Evolutionary conservation across 2,888 invertebrate genomes (phyloP), one percentile per base, ranked within the genome.

Genomic region (Aricia artaxerxes): DNA sequence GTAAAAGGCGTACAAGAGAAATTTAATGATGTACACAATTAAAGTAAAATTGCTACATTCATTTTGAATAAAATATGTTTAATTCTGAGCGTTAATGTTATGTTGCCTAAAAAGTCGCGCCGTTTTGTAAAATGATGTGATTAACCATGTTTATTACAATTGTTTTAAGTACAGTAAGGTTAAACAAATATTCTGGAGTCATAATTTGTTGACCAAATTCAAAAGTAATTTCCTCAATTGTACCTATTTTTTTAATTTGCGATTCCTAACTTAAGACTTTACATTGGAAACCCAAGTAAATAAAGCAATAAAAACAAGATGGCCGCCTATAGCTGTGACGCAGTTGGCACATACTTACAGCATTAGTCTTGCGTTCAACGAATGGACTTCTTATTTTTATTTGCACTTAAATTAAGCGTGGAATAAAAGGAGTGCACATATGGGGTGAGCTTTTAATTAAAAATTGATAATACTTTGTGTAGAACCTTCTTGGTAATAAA

Each of bases 321-420:
- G 87, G 84, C 84, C 84, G 81, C 84, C 83, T 86, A 38, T 69
- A 38, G 69, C 69, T 83, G 84, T 91, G 90, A 89, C 92, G 91
- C 89, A 91, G 88, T 92, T 91, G 91, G 93, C 92, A 89, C 89
- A 89, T 88, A 89, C 88, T 85, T 88, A 90, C 85, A 85, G 77
- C 80, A 81, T 80, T 78, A 78, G 79, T 82, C 75, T 80, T 80
- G 79, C 79, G 79, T 75, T 72, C 80, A 81, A 80, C 81, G 79
- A 91, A 89, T 86, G 88, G 88, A 69, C 24, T 49, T 75, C 53
- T 76, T 76, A 73, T 73, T 73, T 73, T 75, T 75, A 76, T 76
- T 76, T 76, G 57, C 76, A 76, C 76, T 76, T 75, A 44, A 49
- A 49, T 75, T 76, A 76, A 76, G 76, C 57, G 6, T 24, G 16